Percentiles rank a stretch among this genome's conserved stretches.
Evolutionary conservation across 23 tunicate species (phyloP).

Genomic region (Clavelina lepadiformis): DNA sequence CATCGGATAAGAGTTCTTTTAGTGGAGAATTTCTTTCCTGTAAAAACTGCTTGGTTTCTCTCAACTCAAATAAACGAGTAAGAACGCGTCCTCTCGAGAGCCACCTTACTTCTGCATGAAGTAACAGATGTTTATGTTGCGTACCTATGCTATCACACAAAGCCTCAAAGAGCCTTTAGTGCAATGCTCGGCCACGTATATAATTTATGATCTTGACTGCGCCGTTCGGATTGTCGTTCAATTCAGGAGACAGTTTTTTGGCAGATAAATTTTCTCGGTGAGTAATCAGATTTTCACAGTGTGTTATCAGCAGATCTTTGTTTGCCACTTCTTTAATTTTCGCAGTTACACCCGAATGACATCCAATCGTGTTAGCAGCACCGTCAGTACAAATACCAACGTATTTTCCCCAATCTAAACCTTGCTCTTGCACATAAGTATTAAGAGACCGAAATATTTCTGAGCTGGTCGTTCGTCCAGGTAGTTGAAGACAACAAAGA

Average conservation of each 20-base stretch:
- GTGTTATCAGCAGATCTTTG: constrained; percentile 38
- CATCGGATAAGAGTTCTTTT: constrained; percentile 52
- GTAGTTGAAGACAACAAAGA: constrained; percentile 37
- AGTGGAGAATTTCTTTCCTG: constrained; percentile 29
- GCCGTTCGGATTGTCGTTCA: constrained; percentile 23
- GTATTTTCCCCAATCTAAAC: constrained; percentile 47
- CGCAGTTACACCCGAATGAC: constrained; percentile 31
- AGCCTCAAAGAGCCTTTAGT: constrained; percentile 41
- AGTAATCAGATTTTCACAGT: constrained; percentile 25
- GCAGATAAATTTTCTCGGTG: constrained; percentile 30
- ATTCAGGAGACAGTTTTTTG: constrained; percentile 42
- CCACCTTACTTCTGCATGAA: constrained; percentile 46
- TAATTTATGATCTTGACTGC: constrained; percentile 21
- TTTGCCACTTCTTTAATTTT: constrained; percentile 31
- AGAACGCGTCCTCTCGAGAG: constrained; percentile 34
- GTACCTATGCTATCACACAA: constrained; percentile 43
- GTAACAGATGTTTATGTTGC: constrained; percentile 34
- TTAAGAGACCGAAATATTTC: constrained; percentile 39
- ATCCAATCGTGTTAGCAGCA: constrained; percentile 20
- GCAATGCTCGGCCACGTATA: constrained; percentile 38
- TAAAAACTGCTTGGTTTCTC: constrained; percentile 14
- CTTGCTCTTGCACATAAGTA: constrained; percentile 35
- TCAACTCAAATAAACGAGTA: constrained; percentile 21
- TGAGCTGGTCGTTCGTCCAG: constrained; percentile 37
- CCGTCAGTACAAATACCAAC: constrained; percentile 27